Evolutionary conservation across 2,113 vertebrate genomes (phyloP).

Genomic region (Chaetops frenatus): DNA sequence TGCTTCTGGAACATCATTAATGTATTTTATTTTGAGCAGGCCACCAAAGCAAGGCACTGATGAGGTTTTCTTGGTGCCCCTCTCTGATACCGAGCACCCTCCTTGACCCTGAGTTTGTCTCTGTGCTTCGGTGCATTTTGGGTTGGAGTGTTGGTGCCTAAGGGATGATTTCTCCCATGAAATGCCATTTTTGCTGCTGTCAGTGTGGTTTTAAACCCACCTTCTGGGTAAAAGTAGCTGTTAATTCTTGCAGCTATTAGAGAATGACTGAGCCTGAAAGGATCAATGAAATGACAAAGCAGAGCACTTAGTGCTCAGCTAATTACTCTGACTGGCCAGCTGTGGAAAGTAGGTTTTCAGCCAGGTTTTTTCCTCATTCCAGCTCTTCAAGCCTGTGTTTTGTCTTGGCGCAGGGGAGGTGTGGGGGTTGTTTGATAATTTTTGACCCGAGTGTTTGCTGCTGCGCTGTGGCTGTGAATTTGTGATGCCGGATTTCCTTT

Average conservation of each 20-base stretch:
- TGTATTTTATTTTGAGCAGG: no score
- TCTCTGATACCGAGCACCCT: background rate
- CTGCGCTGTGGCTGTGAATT: background rate
- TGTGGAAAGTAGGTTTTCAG: background rate
- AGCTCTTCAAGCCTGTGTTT: background rate
- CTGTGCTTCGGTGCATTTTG: background rate
- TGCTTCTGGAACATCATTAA: fast-evolving
- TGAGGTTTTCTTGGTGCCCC: background rate
- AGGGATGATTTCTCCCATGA: background rate
- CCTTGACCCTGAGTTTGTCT: fast-evolving
- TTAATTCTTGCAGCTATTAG: conserved; percentile 6
- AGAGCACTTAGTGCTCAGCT: background rate
- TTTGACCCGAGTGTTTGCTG: no score
- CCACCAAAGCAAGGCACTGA: fast-evolving
- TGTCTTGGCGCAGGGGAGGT: background rate
- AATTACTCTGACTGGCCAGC: background rate
- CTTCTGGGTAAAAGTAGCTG: background rate
- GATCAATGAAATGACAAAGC: background rate
- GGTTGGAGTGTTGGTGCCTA: background rate
- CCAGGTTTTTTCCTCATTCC: background rate
- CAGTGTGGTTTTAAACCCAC: background rate
- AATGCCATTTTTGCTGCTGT: background rate
- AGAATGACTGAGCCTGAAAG: background rate
- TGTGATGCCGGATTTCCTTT: background rate
- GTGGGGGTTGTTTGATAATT: no score